These are phyloP conservation scores for Dipodomys merriami DNA, from an alignment of 2,113 vertebrate genomes.

Conservation along the genomic window DNA sequence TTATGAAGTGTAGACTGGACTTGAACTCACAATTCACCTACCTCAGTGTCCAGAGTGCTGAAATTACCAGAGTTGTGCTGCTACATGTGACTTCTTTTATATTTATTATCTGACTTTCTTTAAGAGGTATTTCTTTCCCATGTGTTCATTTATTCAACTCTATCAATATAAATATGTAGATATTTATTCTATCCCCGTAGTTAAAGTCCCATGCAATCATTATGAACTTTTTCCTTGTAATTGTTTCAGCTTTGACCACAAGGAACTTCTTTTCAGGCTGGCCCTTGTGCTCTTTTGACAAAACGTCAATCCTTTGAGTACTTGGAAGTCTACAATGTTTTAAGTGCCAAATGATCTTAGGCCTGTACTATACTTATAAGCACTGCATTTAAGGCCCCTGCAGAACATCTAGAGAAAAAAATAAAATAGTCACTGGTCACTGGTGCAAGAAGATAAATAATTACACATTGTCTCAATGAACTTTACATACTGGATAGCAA, in stretches of 20 bases:
- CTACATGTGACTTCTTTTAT: neutral
- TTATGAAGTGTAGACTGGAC: too few species aligned
- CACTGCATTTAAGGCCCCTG: neutral
- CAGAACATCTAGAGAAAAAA: neutral
- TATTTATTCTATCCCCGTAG: neutral
- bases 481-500: neutral
- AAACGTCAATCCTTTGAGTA: neutral
- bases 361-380: conserved; percentile 24
- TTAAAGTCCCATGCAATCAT: neutral
- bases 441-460: neutral
- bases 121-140: neutral
- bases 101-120: neutral
- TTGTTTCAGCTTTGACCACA: neutral
- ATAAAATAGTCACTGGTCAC: neutral
- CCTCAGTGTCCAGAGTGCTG: neutral
- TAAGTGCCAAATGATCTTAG: neutral
- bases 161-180: neutral
- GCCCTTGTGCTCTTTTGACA: neutral
- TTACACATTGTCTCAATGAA: neutral
- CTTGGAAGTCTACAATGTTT: neutral
- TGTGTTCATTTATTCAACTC: neutral
- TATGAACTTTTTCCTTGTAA: neutral
- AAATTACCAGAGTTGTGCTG: neutral
- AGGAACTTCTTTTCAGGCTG: neutral
- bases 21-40: too few species aligned